Evolutionary conservation across 2,113 vertebrate genomes (phyloP).

Genomic region (Sula dactylatra): DNA sequence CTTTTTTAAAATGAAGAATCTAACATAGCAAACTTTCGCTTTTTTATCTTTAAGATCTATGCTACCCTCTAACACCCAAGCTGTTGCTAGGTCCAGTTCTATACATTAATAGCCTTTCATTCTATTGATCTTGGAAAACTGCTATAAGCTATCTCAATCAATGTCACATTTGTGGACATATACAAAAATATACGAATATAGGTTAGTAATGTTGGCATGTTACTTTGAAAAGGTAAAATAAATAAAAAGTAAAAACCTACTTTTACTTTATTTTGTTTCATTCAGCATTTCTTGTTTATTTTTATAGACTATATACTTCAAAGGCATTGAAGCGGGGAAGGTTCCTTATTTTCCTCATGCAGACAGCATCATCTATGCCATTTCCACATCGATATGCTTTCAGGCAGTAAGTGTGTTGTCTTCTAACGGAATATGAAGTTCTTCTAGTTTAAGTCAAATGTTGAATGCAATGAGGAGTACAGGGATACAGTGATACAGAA

Average conservation of each 20-base stretch:
- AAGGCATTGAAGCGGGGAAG: constrained; percentile 94
- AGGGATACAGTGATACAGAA: background rate
- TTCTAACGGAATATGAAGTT: background rate
- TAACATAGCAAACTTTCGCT: background rate
- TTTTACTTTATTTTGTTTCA: background rate
- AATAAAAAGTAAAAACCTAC: background rate
- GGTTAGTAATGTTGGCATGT: background rate
- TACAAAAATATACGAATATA: background rate
- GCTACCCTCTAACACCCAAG: background rate
- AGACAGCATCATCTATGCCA: constrained; percentile 92
- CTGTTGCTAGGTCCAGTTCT: background rate
- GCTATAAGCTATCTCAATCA: background rate
- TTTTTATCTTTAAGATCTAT: background rate
- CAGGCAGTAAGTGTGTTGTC: constrained; percentile 87
- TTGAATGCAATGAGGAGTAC: background rate
- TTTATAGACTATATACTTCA: constrained; percentile 93
- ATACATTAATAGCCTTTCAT: background rate
- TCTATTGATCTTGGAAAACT: background rate
- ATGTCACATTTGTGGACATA: background rate
- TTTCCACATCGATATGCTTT: constrained; percentile 97
- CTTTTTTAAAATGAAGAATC: background rate
- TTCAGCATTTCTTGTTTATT: background rate
- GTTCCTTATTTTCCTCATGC: constrained; percentile 95
- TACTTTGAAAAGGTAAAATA: background rate
- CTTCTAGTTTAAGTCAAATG: background rate